Conservation (phyloP, 2,797 vertebrate species). For the Buceros bicornis region DNA sequence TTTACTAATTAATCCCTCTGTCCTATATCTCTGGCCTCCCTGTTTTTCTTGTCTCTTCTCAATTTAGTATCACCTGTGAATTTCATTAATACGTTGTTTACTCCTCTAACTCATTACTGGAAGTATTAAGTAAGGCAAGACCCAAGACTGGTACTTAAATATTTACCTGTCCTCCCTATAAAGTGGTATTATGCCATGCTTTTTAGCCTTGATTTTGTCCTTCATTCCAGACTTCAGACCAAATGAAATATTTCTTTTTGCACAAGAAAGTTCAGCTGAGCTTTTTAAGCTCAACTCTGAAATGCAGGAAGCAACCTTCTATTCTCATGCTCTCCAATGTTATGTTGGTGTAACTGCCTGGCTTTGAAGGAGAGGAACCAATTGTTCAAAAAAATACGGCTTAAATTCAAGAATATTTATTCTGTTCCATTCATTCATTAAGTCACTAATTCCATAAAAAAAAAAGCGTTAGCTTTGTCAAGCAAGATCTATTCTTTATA, state of each 20-base stretch:
- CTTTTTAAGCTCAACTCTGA: neutral
- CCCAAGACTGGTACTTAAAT: neutral
- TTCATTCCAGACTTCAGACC: neutral
- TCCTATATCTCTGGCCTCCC: neutral
- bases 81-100: constrained; percentile 1
- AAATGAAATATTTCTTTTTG: neutral
- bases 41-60: neutral
- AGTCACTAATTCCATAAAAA: neutral
- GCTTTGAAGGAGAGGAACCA: neutral
- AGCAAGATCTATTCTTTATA: neutral
- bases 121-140: neutral
- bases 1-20: neutral
- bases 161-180: neutral
- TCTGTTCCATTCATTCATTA: constrained; percentile 12
- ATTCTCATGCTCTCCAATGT: neutral
- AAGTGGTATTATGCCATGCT: neutral
- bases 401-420: constrained; percentile 8
- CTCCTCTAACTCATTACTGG: neutral
- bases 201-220: neutral
- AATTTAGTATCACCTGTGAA: neutral
- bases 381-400: neutral
- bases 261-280: neutral
- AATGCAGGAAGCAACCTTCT: neutral
- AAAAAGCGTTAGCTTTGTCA: constrained; percentile 21
- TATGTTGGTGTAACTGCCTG: neutral